Evolutionary conservation across 1,140 invertebrate genomes (phyloP), one percentile per base, ranked within the genome.

Genomic region (Drosophila tani): DNA sequence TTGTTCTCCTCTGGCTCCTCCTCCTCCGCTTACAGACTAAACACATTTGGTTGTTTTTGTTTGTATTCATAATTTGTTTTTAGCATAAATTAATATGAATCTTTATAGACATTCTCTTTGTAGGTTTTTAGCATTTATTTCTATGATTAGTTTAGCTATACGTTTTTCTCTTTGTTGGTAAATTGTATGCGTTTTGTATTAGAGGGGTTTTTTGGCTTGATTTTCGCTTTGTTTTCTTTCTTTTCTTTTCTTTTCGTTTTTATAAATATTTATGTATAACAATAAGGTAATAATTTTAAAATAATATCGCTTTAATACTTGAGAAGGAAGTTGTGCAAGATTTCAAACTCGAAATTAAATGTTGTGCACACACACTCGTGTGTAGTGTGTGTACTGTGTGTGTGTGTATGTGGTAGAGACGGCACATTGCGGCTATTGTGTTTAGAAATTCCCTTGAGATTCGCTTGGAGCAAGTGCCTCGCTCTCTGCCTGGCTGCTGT

Each of bases 271-370:
- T 82, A 77, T 84, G 77, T 83, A 62, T 88, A 90, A 90, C 76
- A 87, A 83, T 87, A 87, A 77, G 51, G 79, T 88, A 79, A 85
- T 68, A 73, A 85, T 68, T 86, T 86, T 78, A 81, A 91, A 90
- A 90, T 90, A 90, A 90, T 90, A 90, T 90, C 86, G 86, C 81
- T 90, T 90, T 90, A 90, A 90, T 91, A 90, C 86, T 90, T 90
- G 86, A 90, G 86, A 91, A 90, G 86, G 86, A 90, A 90, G 84
- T 80, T 90, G 86, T 90, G 87, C 82, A 86, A 82, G 55, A 86
- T 75, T 77, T 81, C 47, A 69, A 84, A 85, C 62, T 78, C 35
- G 43, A 67, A 77, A 68, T 55, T 65, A 83, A 62, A 76, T 77
- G 14, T 55, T 62, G 32, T 63, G 68, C 19, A 29, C 38, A 73